phyloP scores from a whole-genome alignment of 2,113 vertebrate species.

The Miniopterus natalensis region DNA sequence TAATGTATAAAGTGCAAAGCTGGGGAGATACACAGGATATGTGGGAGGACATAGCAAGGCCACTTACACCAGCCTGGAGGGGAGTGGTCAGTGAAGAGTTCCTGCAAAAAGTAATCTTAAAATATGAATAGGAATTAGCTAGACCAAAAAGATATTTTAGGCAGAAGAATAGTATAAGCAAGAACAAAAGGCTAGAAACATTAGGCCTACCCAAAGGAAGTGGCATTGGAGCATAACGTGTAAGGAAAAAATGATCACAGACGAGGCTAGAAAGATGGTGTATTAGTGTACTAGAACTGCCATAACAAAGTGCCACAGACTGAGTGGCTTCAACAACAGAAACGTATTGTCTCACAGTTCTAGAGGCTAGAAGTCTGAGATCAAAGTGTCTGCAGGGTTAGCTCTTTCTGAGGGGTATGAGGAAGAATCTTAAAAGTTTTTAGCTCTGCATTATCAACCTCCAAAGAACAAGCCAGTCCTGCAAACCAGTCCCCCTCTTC shows the following conservation, averaged over 20 bases:
- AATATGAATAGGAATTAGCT: background rate
- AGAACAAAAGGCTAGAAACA: conserved; percentile 18
- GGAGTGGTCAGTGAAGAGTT: background rate
- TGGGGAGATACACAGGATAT: background rate
- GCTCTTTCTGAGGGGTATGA: background rate
- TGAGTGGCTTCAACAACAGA: conserved; percentile 1
- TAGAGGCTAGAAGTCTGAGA: background rate
- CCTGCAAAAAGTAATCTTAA: conserved; percentile 37
- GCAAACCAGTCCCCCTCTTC: background rate
- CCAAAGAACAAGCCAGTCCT: background rate
- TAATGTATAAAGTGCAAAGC: background rate
- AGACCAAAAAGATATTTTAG: conserved; percentile 16
- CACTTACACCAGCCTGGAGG: background rate
- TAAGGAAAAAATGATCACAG: background rate
- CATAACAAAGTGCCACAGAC: background rate
- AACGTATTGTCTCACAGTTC: conserved; percentile 18
- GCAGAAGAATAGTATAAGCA: background rate
- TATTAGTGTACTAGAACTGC: background rate
- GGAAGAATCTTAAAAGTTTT: background rate
- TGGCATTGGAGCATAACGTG: background rate
- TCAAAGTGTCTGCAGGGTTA: background rate
- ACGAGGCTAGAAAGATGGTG: background rate
- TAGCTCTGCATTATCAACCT: background rate
- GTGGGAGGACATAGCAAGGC: background rate
- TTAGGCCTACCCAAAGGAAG: background rate